Conservation (phyloP, 2,888 invertebrate genomes). For the Eilema caniola region DNA sequence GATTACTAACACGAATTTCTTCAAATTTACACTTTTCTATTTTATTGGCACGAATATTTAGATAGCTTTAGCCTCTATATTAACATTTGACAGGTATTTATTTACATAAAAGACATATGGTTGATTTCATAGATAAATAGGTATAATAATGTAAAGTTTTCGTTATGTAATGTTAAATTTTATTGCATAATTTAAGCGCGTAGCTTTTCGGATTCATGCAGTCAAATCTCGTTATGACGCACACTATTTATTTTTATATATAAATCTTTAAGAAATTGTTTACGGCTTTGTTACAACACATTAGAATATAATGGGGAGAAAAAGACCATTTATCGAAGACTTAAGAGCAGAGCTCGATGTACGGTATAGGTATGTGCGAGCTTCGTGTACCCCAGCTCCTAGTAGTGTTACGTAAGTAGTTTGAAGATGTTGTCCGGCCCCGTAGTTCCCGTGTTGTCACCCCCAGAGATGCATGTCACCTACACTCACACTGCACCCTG, state of each 20-base stretch:
- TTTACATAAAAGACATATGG: slow-evolving; percentile 48
- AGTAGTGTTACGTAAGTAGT: slow-evolving; percentile 75
- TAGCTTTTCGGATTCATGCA: slow-evolving; percentile 80
- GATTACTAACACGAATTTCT: slow-evolving; percentile 62
- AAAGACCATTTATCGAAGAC: slow-evolving; percentile 70
- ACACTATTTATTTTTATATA: slow-evolving; percentile 58
- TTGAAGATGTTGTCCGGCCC: slow-evolving; percentile 73
- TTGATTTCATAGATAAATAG: slow-evolving; percentile 49
- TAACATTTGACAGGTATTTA: slow-evolving; percentile 60
- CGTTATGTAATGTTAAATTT: slow-evolving; percentile 48
- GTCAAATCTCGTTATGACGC: slow-evolving; percentile 90
- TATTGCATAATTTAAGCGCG: slow-evolving; percentile 60
- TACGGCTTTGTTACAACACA: slow-evolving; percentile 33
- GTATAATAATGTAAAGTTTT: slow-evolving; percentile 46
- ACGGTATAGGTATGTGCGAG: slow-evolving; percentile 58
- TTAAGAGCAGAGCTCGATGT: slow-evolving; percentile 44
- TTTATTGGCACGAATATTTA: slow-evolving; percentile 80
- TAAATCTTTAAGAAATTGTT: slow-evolving; percentile 24
- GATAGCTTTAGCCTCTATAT: slow-evolving; percentile 70
- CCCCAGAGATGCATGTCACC: slow-evolving; percentile 64
- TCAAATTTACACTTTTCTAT: slow-evolving; percentile 74
- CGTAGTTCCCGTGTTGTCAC: slow-evolving; percentile 67
- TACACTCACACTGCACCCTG: slow-evolving; percentile 60
- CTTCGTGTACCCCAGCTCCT: slow-evolving; percentile 49
- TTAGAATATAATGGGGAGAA: slow-evolving; percentile 67